These are phyloP conservation scores for Tachycineta bicolor DNA, from an alignment of 2,113 vertebrate genomes.

Conservation along the genomic window DNA sequence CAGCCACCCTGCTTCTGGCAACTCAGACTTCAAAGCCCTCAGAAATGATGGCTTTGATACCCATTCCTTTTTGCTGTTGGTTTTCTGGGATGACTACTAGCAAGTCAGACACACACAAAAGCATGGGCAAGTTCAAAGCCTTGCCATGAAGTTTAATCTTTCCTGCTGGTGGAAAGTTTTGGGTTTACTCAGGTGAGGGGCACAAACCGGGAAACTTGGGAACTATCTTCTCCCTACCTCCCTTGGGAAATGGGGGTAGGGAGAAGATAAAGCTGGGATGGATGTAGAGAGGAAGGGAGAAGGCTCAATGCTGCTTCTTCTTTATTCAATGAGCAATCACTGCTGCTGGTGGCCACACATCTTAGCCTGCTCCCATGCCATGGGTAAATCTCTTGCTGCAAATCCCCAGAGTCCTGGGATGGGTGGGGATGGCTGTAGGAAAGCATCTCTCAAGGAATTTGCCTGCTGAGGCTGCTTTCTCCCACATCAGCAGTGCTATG, in stretches of 20 bases:
- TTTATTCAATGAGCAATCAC: fast-evolving
- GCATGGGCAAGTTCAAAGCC: neutral
- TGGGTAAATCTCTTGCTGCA: neutral
- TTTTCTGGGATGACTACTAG: neutral
- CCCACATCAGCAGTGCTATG: neutral
- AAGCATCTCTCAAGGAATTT: neutral
- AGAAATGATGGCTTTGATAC: neutral
- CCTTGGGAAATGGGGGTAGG: neutral
- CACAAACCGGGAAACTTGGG: neutral
- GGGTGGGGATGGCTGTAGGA: neutral
- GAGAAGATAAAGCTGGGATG: neutral
- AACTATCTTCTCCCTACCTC: too few species aligned
- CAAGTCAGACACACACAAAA: neutral
- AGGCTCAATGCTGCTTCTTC: neutral
- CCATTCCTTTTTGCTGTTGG: neutral
- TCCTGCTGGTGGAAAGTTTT: neutral
- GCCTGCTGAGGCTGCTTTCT: neutral
- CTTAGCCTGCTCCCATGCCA: neutral
- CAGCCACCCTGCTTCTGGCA: neutral
- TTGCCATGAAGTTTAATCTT: neutral
- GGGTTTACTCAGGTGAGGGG: neutral
- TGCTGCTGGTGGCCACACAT: neutral
- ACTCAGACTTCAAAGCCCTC: neutral
- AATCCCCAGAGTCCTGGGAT: neutral
- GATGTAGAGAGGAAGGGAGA: neutral